Conservation (phyloP, 2,113 vertebrate species). For the Actenoides lindsayi region DNA sequence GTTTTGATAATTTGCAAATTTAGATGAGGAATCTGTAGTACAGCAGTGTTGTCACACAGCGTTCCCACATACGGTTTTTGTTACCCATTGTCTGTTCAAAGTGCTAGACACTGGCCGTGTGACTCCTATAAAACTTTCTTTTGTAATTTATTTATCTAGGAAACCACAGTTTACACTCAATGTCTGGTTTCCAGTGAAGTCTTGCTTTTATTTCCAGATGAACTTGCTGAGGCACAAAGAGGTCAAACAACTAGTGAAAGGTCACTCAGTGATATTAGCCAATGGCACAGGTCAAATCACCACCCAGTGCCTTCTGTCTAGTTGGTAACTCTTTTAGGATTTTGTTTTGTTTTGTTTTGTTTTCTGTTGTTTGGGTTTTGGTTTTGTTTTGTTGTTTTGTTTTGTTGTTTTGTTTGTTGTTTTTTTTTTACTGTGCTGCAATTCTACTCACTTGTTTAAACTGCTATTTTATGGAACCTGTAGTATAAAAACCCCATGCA, state of each 20-base stretch:
- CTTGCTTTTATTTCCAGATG: conserved; percentile 62
- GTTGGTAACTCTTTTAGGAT: background rate
- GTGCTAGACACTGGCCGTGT: conserved; percentile 60
- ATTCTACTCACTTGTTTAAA: background rate
- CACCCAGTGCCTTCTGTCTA: background rate
- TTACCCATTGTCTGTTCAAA: conserved; percentile 66
- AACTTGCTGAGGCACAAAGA: conserved; percentile 40
- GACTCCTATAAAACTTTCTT: conserved; percentile 60
- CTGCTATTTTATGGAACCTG: background rate
- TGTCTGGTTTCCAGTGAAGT: conserved; percentile 72
- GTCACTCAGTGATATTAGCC: conserved; percentile 33
- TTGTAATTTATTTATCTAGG: conserved; percentile 76
- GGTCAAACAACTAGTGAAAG: conserved; percentile 36
- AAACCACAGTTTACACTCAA: conserved; percentile 74
- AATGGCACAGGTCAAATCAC: conserved; percentile 1
- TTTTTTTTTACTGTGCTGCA: background rate
- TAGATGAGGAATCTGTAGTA: conserved; percentile 17
- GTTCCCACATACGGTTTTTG: conserved; percentile 39
- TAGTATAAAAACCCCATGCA: background rate
- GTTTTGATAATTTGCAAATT: conserved; percentile 16
- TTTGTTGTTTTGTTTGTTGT: background rate
- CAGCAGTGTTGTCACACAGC: conserved; percentile 45
- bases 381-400: background rate
- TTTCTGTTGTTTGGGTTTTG: background rate
- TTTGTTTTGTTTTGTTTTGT: background rate